A percentile compares a stretch with the other conserved stretches of the same genome.
Conservation (phyloP, 2,113 vertebrate genomes). For the Lonchura striata region DNA sequence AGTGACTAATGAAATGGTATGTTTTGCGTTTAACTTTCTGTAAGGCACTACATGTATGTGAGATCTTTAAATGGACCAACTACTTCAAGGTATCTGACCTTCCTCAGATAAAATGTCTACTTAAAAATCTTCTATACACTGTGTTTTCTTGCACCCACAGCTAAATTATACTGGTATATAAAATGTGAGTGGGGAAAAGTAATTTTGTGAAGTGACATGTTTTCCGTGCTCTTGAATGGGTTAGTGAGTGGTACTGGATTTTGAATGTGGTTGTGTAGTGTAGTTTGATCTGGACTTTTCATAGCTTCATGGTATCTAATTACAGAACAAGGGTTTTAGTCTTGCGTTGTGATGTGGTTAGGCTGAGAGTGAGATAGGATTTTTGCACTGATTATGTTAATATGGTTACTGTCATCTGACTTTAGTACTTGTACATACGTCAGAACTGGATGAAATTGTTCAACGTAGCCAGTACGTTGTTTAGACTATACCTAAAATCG, state of each 20-base stretch:
- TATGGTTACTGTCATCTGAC: neutral
- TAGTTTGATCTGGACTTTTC: neutral
- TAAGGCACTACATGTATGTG: neutral
- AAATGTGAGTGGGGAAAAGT: neutral
- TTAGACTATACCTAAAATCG: neutral
- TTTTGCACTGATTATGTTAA: neutral
- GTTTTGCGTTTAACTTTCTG: neutral
- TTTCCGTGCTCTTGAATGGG: neutral
- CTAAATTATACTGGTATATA: neutral
- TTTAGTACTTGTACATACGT: neutral
- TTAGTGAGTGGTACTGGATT: neutral
- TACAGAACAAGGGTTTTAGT: neutral
- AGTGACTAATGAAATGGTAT: neutral
- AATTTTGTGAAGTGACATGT: neutral
- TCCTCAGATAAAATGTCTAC: neutral
- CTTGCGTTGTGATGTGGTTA: neutral
- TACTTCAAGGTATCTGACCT: neutral
- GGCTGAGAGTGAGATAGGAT: neutral
- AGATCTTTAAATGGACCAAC: neutral
- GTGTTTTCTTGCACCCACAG: neutral
- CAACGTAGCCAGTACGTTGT: neutral
- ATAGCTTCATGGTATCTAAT: neutral
- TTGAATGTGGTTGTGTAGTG: neutral
- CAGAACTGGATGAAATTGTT: neutral
- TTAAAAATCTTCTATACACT: neutral